Conservation (phyloP, 2,113 vertebrate species). For the Poeciliopsis turrubarensis region DNA sequence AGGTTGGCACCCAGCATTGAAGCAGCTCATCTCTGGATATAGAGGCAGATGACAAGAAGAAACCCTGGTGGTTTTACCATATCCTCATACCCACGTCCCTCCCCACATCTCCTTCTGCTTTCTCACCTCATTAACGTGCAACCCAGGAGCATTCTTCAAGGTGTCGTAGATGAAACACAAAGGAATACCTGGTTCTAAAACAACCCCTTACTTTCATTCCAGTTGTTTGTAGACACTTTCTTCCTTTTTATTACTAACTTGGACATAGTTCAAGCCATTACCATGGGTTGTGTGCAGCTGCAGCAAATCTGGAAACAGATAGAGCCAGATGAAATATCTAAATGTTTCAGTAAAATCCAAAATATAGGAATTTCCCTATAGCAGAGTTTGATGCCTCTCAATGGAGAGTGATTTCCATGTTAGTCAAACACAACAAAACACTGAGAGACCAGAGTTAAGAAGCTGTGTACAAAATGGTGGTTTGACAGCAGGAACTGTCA, state of each 20-base stretch:
- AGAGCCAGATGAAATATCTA: constrained; percentile 12
- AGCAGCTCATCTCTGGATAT: constrained; percentile 38
- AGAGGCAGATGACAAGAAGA: constrained; percentile 40
- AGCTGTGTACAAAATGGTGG: constrained; percentile 52
- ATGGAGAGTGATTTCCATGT: constrained; percentile 31
- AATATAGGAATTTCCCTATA: constrained; percentile 23
- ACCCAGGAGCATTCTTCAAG: constrained; percentile 52
- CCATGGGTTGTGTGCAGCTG: constrained; percentile 1
- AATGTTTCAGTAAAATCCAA: constrained; percentile 32
- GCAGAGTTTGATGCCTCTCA: constrained; percentile 29
- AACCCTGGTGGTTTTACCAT: constrained; percentile 35
- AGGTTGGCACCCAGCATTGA: constrained; percentile 17
- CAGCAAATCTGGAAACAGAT: constrained; percentile 2
- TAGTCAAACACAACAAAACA: constrained; percentile 58
- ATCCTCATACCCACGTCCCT: constrained; percentile 27
- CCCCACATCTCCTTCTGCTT: constrained; percentile 36
- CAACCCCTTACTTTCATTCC: constrained; percentile 28
- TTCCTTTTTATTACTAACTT: constrained; percentile 8
- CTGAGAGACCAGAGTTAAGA: constrained; percentile 47
- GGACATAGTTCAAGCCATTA: neutral
- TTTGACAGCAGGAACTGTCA: constrained; percentile 75
- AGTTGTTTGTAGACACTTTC: constrained; percentile 34
- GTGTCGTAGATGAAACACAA: constrained; percentile 40
- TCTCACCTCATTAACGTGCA: constrained; percentile 64
- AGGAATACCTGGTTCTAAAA: constrained; percentile 34